Evolutionary conservation across 2,888 invertebrate species (phyloP).

Genomic region (Ethmia dodecea): DNA sequence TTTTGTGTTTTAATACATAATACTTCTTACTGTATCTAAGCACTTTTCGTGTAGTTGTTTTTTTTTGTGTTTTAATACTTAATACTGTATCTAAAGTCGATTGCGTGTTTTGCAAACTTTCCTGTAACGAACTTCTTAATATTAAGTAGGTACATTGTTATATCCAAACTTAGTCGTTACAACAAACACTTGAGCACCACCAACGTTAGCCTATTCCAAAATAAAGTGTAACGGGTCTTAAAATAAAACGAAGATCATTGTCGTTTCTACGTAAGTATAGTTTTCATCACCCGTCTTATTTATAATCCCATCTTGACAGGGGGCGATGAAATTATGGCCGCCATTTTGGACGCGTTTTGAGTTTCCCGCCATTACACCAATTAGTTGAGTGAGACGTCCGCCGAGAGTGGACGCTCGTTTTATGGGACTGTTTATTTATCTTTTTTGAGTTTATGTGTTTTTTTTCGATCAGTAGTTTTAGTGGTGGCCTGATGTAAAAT

Average conservation of each 20-base stretch:
- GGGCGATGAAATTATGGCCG: conserved; percentile 61
- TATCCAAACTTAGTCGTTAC: too few relatives aligned
- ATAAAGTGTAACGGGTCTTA: conserved; percentile 23
- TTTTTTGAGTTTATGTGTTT: conserved; percentile 19
- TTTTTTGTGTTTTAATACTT: too few relatives aligned
- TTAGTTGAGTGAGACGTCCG: conserved; percentile 77
- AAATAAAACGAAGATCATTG: conserved; percentile 66
- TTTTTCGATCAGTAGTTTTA: conserved; percentile 1
- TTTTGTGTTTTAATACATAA: too few relatives aligned
- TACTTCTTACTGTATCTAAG: too few relatives aligned
- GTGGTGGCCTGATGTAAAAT: too few relatives aligned
- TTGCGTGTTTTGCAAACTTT: too few relatives aligned
- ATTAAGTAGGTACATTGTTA: too few relatives aligned
- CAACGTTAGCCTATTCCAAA: too few relatives aligned
- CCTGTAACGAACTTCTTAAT: too few relatives aligned
- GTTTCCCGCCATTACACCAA: conserved; percentile 70
- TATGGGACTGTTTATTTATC: conserved; percentile 46
- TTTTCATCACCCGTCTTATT: conserved; percentile 70
- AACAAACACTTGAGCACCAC: too few relatives aligned
- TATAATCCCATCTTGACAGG: conserved; percentile 63
- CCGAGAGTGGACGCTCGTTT: conserved; percentile 54
- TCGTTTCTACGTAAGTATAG: conserved; percentile 62
- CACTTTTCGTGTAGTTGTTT: too few relatives aligned
- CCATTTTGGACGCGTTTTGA: conserved; percentile 58
- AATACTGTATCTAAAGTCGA: too few relatives aligned